phyloP scores from a whole-genome alignment of 1,140 invertebrate genomes.

The Augochlora pura region DNA sequence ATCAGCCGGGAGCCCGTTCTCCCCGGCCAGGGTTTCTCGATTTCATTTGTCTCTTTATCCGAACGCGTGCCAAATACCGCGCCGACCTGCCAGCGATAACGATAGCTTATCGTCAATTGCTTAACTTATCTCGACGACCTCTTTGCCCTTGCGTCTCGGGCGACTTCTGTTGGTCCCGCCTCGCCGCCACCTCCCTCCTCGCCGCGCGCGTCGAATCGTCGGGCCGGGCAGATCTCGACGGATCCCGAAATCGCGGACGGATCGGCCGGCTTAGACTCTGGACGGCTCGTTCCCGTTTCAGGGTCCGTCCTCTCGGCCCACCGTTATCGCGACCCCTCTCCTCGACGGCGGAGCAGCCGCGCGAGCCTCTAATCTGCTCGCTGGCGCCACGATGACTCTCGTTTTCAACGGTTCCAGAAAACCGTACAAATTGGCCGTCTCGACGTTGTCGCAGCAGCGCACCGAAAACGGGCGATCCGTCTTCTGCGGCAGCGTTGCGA shows the following conservation, averaged over 20 bases:
- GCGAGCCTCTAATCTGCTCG: not conserved
- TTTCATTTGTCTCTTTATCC: constrained; percentile 62
- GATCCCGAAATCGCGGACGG: constrained; percentile 3
- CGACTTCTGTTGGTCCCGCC: constrained; percentile 26
- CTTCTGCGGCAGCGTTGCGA: too few species aligned
- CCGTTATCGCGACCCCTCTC: not conserved
- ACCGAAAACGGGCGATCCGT: too few species aligned
- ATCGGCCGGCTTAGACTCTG: constrained; percentile 1
- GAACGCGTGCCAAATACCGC: constrained; percentile 59
- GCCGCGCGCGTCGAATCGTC: too few species aligned
- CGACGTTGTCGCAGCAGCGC: too few species aligned
- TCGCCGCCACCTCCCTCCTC: not conserved
- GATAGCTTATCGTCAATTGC: constrained; percentile 67
- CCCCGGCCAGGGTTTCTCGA: constrained; percentile 4
- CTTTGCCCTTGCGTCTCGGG: constrained; percentile 57
- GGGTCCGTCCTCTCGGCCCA: not conserved
- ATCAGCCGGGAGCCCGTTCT: constrained; percentile 1
- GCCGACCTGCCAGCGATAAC: constrained; percentile 53
- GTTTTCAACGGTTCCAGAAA: not conserved
- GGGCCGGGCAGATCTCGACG: not conserved
- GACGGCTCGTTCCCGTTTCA: not conserved
- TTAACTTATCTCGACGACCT: constrained; percentile 67
- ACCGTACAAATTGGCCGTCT: too few species aligned
- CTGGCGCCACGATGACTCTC: not conserved
- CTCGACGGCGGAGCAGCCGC: not conserved